phyloP scores from a whole-genome alignment of 2,888 invertebrate genomes.

The Tinea semifulvella region DNA sequence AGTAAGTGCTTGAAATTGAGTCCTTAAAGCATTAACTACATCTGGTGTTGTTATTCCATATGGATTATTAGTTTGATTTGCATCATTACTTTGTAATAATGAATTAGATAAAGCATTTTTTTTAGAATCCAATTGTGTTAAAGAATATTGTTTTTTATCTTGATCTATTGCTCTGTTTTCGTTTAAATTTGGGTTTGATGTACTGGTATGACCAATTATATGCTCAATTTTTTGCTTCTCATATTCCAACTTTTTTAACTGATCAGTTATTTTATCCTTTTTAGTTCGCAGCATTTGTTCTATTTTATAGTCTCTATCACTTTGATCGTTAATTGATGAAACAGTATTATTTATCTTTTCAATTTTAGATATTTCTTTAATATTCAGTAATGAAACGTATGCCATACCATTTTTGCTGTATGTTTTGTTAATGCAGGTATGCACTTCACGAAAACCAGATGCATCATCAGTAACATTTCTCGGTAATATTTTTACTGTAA shows the following conservation, averaged over 20 bases:
- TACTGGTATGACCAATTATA: constrained; percentile 19
- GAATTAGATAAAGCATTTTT: no score
- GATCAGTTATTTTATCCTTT: constrained; percentile 35
- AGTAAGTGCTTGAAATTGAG: no score
- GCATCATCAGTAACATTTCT: constrained; percentile 33
- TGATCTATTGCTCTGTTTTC: neutral
- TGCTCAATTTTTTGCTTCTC: constrained; percentile 34
- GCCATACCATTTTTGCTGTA: constrained; percentile 42
- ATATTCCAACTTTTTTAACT: constrained; percentile 31
- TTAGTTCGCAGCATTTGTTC: constrained; percentile 33
- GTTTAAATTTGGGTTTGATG: no score
- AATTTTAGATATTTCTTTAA: constrained; percentile 48
- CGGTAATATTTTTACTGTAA: constrained; percentile 46
- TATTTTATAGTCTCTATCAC: constrained; percentile 27
- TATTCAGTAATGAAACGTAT: constrained; percentile 43
- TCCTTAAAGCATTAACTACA: neutral
- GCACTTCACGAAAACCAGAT: constrained; percentile 46
- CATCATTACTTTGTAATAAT: no score
- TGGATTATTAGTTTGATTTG: neutral
- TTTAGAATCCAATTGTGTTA: neutral
- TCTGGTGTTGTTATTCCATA: neutral
- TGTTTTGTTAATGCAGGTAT: constrained; percentile 49
- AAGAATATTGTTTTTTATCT: neutral
- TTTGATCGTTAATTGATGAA: neutral
- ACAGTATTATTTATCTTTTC: constrained; percentile 29